Evolutionary conservation across 2,797 vertebrate genomes (phyloP), one percentile per base, ranked within the genome.

Genomic region (Carduelis carduelis): DNA sequence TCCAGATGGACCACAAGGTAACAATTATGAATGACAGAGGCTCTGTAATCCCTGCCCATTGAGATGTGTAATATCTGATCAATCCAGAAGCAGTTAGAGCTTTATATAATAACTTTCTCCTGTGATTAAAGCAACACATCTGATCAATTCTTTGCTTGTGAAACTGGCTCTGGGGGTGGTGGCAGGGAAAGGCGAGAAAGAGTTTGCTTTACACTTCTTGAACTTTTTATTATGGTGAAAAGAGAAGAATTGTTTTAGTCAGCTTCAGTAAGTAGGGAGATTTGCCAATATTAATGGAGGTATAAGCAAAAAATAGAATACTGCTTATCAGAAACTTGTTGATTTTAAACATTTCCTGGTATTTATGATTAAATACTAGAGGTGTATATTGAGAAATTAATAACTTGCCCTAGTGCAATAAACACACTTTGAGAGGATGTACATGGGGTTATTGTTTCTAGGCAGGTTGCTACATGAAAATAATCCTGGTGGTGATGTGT

Each of bases 1-100:
- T 98, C 99, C 99, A 77, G 99, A 99, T 92, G 99, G 99, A 44
- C 99, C 99, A 75, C 98, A 99, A 98, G 99, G 99, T 99, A 98
- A 93, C 8, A 72, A 8, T 66, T 78, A 15, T 12, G 26, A 43
- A 47, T 79, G 17, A 76, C 6, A 16, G 11, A 78, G 75, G 13
- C 61, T 7, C 8, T 89, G 17, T 66, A 39, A n/a, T 28, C 5
- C 4, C 32, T 74, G 7, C 47, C 7, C 4, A 1, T 32, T 85
- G 35, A 53, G 46, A 46, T 47, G 11, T 69, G 26, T 47, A 14
- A 12, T 46, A 49, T 3, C 19, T 57, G 27, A 12, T 68, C 2
- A 32, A 44, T 37, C n/a, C 35, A 71, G 34, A 41, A 80, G 26
- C 6, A 44, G 9, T 72, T 14, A 3, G 22, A 24, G 35, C 43